These are phyloP conservation scores for Centrocercus urophasianus DNA, from an alignment of 2,113 vertebrate species.

Conservation along the genomic window DNA sequence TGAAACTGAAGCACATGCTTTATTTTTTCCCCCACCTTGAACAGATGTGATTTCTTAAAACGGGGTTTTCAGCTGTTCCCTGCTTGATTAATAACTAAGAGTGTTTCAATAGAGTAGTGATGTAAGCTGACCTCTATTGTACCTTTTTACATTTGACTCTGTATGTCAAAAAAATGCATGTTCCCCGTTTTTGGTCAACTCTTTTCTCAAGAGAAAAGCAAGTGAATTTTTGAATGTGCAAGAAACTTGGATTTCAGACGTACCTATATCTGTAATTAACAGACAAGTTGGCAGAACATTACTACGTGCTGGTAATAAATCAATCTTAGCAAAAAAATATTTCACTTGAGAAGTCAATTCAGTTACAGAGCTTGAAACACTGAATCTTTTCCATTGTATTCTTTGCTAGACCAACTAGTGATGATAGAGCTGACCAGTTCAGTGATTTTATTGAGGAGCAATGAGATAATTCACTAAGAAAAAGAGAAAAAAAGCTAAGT, in stretches of 20 bases:
- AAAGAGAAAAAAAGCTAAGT: not conserved
- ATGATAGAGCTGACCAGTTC: not conserved
- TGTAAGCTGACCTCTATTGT: not conserved
- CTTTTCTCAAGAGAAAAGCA: not conserved
- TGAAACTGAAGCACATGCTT: slow-evolving; percentile 22
- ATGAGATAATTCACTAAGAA: slow-evolving; percentile 4
- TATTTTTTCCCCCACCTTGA: not conserved
- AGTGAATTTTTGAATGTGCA: not conserved
- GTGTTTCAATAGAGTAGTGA: not conserved
- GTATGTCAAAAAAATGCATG: not conserved
- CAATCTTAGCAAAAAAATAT: not conserved
- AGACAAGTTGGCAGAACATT: not conserved
- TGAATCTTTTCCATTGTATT: slow-evolving; percentile 7
- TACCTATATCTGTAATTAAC: not conserved
- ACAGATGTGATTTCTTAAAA: slow-evolving; percentile 46
- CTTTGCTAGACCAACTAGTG: not conserved
- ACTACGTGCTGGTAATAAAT: not conserved
- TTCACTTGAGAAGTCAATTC: slow-evolving; percentile 12
- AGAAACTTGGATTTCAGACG: not conserved
- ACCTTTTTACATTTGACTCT: not conserved
- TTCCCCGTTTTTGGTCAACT: not conserved
- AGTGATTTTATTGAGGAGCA: not conserved
- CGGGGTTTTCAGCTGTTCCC: slow-evolving; percentile 42
- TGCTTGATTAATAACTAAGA: not conserved
- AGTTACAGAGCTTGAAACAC: not conserved